Base-by-base conservation (phyloP, 2,888 invertebrate species). In the Lasioglossum leucozonium region DNA sequence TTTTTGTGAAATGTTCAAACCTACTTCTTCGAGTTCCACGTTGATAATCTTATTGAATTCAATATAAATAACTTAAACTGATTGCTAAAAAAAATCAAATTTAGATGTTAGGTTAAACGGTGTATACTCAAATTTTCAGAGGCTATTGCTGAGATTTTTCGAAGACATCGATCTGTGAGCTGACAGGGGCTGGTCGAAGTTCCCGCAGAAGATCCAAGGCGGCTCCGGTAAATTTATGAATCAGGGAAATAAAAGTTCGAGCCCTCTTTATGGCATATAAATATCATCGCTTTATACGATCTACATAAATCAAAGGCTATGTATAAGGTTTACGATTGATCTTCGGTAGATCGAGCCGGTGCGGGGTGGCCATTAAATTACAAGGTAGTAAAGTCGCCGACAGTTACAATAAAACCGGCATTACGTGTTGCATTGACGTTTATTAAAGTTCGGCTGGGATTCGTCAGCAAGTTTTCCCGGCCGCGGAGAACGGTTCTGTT, bases 381-480 rank as follows among this genome's bases (percentile, higher is more conserved):
- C 42, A 47, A 62, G 37, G 16, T 18, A 51, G 51, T 72, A 47
- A 51, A 30, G 22, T 73, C n/a, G 73, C 16, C 78, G 55, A 62
- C 34, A 44, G 65, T 74, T 40, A 42, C 22, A 42, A 73, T 55
- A 78, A 67, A 81, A 67, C n/a, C 51, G 65, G 26, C 73, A 62
- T 75, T n/a, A 34, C 47, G 26, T 73, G 30, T 51, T 69, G 51
- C 71, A 37, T 62, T 67, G 82, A 82, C 82, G 44, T 82, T 74
- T 75, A 82, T 84, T 75, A 79, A 82, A 77, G 69, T 58, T 37
- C 55, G 13, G 47, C 18, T 0, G 16, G 47, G 37, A 55, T 69
- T 83, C 42, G 72, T 72, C 83, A 71, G 47, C 65, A 26, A 47
- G 79, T 67, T 55, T 34, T 55, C 18, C 37, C n/a, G 10, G n/a